A percentile compares a stretch with the other conserved stretches of the same genome.
These are phyloP conservation scores for Potamilus streckersoni DNA, from an alignment of 1,140 invertebrate species.

Conservation along the genomic window DNA sequence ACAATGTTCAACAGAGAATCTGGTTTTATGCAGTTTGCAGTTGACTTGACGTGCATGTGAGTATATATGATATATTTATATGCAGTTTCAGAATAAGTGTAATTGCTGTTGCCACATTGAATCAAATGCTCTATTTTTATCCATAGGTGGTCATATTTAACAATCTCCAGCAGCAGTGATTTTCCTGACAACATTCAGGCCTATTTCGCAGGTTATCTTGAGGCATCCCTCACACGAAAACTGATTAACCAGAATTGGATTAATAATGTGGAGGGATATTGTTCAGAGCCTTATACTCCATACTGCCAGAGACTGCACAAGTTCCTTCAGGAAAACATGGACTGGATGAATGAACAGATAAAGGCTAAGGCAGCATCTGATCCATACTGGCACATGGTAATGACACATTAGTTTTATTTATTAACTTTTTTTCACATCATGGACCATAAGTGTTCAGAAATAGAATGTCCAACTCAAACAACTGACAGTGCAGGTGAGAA, in stretches of 20 bases:
- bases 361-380: slow-evolving; percentile 67
- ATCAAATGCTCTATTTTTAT: too few species aligned
- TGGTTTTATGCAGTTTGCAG: too few species aligned
- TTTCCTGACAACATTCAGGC: slow-evolving; percentile 77
- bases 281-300: slow-evolving; percentile 69
- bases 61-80: too few species aligned
- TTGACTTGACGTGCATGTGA: too few species aligned
- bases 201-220: slow-evolving; percentile 87
- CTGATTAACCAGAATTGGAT: slow-evolving; percentile 84
- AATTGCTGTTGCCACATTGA: too few species aligned
- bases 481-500: too few species aligned
- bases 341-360: slow-evolving; percentile 74
- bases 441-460: too few species aligned
- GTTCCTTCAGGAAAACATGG: slow-evolving; percentile 71
- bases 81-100: too few species aligned
- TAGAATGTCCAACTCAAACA: too few species aligned
- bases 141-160: slow-evolving; percentile 63
- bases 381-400: slow-evolving; percentile 84
- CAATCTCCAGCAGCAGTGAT: slow-evolving; percentile 50
- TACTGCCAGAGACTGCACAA: slow-evolving; percentile 79
- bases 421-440: too few species aligned
- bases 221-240: slow-evolving; percentile 74
- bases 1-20: too few species aligned
- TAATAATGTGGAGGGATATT: slow-evolving; percentile 78
- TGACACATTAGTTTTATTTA: too few species aligned